These are phyloP conservation scores for Trilocha varians DNA, from an alignment of 2,888 invertebrate species.

Conservation along the genomic window DNA sequence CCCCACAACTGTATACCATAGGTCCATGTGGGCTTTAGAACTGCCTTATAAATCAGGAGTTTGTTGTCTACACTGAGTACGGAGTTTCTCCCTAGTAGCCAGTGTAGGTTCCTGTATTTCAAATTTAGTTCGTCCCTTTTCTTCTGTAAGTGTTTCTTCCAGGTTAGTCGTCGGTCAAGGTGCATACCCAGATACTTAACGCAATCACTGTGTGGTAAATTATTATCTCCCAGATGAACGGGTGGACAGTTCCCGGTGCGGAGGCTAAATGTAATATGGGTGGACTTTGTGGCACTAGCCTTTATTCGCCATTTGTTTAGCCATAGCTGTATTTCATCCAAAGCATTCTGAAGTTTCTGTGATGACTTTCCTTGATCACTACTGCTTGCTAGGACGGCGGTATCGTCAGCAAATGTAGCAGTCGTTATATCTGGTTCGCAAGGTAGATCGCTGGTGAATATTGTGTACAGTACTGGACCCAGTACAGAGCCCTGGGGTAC, in stretches of 20 bases:
- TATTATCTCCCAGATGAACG: slow-evolving; percentile 6
- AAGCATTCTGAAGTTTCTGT: too few relatives aligned
- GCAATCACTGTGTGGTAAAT: neutral
- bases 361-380: too few relatives aligned
- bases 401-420: too few relatives aligned
- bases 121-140: neutral
- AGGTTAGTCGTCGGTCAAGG: slow-evolving; percentile 6
- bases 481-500: neutral
- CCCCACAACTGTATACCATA: neutral
- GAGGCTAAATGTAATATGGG: slow-evolving; percentile 8
- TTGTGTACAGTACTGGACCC: too few relatives aligned
- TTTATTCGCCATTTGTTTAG: slow-evolving; percentile 10
- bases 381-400: too few relatives aligned
- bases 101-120: neutral
- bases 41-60: too few relatives aligned
- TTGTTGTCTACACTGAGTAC: too few relatives aligned
- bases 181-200: slow-evolving; percentile 12
- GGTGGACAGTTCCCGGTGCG: slow-evolving; percentile 11
- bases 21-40: neutral
- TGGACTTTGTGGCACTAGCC: slow-evolving; percentile 9
- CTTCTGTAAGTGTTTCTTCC: neutral
- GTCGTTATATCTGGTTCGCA: too few relatives aligned
- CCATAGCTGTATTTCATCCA: slow-evolving; percentile 6
- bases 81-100: too few relatives aligned
- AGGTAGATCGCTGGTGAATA: too few relatives aligned